Evolutionary conservation across 2,113 vertebrate genomes (phyloP).

Genomic region (Sarotherodon lohbergeri): DNA sequence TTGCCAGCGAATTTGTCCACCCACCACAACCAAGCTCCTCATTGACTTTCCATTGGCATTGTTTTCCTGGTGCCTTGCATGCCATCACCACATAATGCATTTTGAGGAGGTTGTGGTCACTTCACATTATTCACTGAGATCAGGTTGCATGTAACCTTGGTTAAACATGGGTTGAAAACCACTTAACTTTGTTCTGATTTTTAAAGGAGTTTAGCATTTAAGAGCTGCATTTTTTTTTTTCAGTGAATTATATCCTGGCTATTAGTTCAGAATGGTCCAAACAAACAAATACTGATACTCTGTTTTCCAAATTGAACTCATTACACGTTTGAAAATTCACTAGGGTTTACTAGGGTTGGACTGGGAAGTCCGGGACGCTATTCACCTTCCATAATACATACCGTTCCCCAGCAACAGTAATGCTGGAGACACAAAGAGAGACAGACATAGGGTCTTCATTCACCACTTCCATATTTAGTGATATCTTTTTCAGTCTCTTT

Average conservation of each 20-base stretch:
- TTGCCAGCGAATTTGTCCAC: not conserved
- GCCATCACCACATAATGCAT: not conserved
- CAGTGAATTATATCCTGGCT: not conserved
- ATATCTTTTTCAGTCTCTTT: not conserved
- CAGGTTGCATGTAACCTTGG: not conserved
- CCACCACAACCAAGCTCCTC: not conserved
- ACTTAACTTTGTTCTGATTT: not conserved
- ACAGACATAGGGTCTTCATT: not conserved
- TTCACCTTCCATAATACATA: not conserved
- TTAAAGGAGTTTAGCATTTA: not conserved
- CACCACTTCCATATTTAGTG: not conserved
- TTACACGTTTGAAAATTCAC: not conserved
- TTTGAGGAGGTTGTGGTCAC: not conserved
- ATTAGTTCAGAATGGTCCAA: not conserved
- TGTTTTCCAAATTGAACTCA: not conserved
- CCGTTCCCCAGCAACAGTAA: not conserved
- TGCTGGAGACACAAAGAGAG: not conserved
- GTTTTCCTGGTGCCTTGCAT: not conserved
- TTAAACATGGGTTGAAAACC: not conserved
- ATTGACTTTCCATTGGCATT: not conserved
- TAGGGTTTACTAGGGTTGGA: not conserved
- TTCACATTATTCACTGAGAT: not conserved
- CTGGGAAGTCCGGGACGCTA: too few species aligned
- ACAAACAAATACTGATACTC: not conserved
- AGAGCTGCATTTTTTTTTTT: not conserved